A percentile compares a stretch with the other conserved stretches of the same genome.
phyloP scores from a whole-genome alignment of 2,113 vertebrate species.

The Hemibagrus wyckioides region DNA sequence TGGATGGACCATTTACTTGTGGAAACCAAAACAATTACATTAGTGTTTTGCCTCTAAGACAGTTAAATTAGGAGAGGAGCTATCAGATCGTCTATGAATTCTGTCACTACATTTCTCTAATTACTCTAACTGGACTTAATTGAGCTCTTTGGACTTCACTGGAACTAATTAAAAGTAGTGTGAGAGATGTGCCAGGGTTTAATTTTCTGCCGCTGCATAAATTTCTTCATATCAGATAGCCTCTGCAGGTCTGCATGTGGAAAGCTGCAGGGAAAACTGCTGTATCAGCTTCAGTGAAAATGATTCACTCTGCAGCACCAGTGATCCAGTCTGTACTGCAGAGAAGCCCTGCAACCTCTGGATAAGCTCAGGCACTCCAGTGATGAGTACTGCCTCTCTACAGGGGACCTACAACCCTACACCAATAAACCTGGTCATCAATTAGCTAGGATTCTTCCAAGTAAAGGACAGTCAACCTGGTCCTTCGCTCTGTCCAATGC shows the following conservation, averaged over 20 bases:
- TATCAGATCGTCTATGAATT: neutral
- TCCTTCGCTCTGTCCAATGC: neutral
- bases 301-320: slow-evolving; percentile 32
- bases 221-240: slow-evolving; percentile 22
- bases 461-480: neutral
- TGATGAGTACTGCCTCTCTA: neutral
- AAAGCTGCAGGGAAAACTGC: slow-evolving; percentile 38
- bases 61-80: neutral
- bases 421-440: neutral
- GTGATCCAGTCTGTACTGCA: slow-evolving; percentile 26
- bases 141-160: neutral
- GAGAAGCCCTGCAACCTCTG: slow-evolving; percentile 1
- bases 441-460: neutral
- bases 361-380: neutral
- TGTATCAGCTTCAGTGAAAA: slow-evolving; percentile 40
- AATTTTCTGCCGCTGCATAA: slow-evolving; percentile 28
- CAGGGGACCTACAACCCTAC: neutral
- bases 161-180: slow-evolving; percentile 33
- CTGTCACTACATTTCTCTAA: neutral
- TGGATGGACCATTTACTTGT: neutral
- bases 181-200: slow-evolving; percentile 8
- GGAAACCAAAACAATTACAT: neutral
- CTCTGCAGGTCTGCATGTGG: slow-evolving; percentile 39
- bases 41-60: neutral
- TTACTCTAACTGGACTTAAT: neutral